A percentile compares a stretch with the other conserved stretches of the same genome.
Evolutionary conservation across 2,888 invertebrate species (phyloP).

Genomic region (Theretra japonica): DNA sequence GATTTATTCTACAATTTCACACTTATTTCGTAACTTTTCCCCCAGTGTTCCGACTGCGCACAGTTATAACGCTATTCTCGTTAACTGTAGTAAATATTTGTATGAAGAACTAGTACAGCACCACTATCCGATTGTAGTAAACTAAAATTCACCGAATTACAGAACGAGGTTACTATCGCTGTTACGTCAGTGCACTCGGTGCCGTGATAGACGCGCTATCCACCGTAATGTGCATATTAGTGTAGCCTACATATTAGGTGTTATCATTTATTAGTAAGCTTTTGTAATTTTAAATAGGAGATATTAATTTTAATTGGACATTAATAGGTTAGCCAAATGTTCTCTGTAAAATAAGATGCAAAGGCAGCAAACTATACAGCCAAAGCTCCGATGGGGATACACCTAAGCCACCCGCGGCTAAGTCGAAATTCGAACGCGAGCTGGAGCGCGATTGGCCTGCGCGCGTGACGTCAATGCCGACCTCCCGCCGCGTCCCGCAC

Average conservation of each 20-base stretch:
- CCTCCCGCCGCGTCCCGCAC: conserved; percentile 66
- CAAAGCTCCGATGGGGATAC: conserved; percentile 63
- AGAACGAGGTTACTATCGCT: conserved; percentile 33
- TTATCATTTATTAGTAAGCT: background rate
- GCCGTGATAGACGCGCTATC: conserved; percentile 9
- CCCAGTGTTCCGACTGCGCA: conserved; percentile 24
- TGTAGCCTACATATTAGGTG: background rate
- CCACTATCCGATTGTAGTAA: conserved; percentile 32
- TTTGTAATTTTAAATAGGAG: background rate
- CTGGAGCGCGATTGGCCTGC: conserved; percentile 71
- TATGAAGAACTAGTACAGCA: conserved; percentile 31
- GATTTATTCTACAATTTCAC: conserved; percentile 11
- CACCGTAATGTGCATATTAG: conserved; percentile 3
- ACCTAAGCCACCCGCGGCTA: conserved; percentile 65
- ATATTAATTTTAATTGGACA: background rate
- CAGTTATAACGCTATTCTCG: conserved; percentile 29
- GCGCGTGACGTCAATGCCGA: conserved; percentile 82
- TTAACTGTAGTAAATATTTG: conserved; percentile 33
- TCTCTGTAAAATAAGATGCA: conserved; percentile 48
- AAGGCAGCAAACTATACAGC: conserved; percentile 51
- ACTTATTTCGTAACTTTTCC: conserved; percentile 26
- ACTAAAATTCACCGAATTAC: conserved; percentile 30
- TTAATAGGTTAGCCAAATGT: background rate
- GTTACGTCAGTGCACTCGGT: conserved; percentile 30
- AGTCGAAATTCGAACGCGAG: conserved; percentile 65